Evolutionary conservation across 2,113 vertebrate genomes (phyloP).

Genomic region (Melanerpes formicivorus): DNA sequence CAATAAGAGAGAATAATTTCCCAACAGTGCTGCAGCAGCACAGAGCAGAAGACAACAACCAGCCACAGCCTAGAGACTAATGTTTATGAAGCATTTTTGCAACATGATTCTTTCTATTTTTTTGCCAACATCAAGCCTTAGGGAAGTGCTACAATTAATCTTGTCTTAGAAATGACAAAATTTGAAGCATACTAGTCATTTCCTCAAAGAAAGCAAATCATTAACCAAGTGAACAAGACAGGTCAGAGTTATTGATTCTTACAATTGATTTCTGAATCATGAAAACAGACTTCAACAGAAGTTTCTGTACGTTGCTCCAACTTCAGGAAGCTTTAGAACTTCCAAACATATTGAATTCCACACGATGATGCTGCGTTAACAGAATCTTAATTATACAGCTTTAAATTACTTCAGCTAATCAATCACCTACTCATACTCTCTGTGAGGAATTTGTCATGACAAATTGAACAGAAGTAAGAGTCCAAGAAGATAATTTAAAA

Average conservation of each 20-base stretch:
- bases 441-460: neutral
- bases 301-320: neutral
- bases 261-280: neutral
- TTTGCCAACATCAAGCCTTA: neutral
- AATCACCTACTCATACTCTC: neutral
- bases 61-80: neutral
- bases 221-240: neutral
- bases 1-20: slow-evolving; percentile 55
- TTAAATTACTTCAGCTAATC: neutral
- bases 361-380: accelerated
- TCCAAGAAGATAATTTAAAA: neutral
- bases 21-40: neutral
- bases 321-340: neutral
- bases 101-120: neutral
- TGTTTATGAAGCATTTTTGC: neutral
- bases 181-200: neutral
- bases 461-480: neutral
- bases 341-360: neutral
- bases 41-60: neutral
- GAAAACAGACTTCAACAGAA: neutral
- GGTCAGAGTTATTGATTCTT: neutral
- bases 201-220: neutral
- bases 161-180: neutral
- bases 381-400: neutral
- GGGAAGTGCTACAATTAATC: neutral